Percentiles rank a stretch among this genome's conserved stretches.
phyloP scores from a whole-genome alignment of 2,888 invertebrate genomes.

The Drosophila borborema region DNA sequence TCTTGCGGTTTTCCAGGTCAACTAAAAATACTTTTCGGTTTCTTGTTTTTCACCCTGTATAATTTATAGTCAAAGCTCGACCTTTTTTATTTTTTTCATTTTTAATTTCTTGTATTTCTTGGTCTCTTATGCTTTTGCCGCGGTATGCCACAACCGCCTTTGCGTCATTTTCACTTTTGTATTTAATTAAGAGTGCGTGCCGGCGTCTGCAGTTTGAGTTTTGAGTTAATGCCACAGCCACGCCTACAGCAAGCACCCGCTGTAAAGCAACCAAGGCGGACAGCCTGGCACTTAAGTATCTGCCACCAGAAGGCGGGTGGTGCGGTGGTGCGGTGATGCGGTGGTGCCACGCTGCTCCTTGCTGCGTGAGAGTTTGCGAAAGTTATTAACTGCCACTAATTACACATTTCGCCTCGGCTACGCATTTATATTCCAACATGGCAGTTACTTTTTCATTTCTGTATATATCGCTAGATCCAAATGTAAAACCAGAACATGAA shows the following conservation, averaged over 20 bases:
- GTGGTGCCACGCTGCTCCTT: not conserved
- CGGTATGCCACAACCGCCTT: slow-evolving; percentile 1
- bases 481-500: slow-evolving; percentile 36
- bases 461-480: slow-evolving; percentile 30
- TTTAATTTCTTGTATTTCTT: not conserved
- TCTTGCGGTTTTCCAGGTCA: slow-evolving; percentile 58
- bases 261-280: not conserved
- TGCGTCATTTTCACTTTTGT: slow-evolving; percentile 56
- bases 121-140: slow-evolving; percentile 13
- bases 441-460: slow-evolving; percentile 49
- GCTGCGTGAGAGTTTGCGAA: slow-evolving; percentile 61
- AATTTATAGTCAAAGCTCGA: slow-evolving; percentile 52
- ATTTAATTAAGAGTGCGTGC: slow-evolving; percentile 70
- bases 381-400: slow-evolving; percentile 75
- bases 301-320: not conserved
- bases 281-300: slow-evolving; percentile 19
- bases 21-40: slow-evolving; percentile 61
- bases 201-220: slow-evolving; percentile 36
- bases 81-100: slow-evolving; percentile 16
- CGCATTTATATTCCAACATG: slow-evolving; percentile 67
- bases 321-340: not conserved
- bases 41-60: slow-evolving; percentile 46
- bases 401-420: slow-evolving; percentile 64
- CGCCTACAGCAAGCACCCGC: slow-evolving; percentile 24
- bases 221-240: slow-evolving; percentile 39